Conservation (phyloP, 2,113 vertebrate genomes). For the Vidua chalybeata region DNA sequence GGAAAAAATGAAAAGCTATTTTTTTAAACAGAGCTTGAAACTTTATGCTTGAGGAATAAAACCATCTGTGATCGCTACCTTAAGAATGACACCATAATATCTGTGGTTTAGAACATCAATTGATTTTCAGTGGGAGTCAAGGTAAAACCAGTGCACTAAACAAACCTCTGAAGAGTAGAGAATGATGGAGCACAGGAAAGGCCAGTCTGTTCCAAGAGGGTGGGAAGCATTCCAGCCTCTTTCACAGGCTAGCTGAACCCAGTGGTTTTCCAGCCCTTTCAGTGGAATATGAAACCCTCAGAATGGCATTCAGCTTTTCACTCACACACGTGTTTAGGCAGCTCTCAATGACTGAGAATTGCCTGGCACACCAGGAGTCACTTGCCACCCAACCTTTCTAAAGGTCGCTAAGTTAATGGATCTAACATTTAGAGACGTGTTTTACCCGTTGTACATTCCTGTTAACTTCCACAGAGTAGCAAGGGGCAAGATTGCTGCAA, state of each 20-base stretch:
- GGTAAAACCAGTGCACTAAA: not conserved
- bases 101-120: not conserved
- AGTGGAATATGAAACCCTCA: not conserved
- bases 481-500: not conserved
- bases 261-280: not conserved
- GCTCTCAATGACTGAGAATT: not conserved
- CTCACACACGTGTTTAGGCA: not conserved
- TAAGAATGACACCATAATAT: not conserved
- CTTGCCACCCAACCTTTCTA: constrained; percentile 2
- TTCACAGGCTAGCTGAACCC: not conserved
- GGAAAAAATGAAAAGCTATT: not conserved
- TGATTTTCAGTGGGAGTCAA: not conserved
- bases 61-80: not conserved
- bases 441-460: not conserved
- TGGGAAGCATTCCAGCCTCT: not conserved
- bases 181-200: not conserved
- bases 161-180: not conserved
- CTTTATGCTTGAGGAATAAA: not conserved
- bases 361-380: not conserved
- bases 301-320: not conserved
- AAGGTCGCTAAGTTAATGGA: constrained; percentile 7
- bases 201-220: not conserved
- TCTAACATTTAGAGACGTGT: not conserved
- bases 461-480: not conserved
- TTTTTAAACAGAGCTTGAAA: not conserved